Conservation (phyloP, 1,140 invertebrate genomes). For the Drosophila busckii region DNA sequence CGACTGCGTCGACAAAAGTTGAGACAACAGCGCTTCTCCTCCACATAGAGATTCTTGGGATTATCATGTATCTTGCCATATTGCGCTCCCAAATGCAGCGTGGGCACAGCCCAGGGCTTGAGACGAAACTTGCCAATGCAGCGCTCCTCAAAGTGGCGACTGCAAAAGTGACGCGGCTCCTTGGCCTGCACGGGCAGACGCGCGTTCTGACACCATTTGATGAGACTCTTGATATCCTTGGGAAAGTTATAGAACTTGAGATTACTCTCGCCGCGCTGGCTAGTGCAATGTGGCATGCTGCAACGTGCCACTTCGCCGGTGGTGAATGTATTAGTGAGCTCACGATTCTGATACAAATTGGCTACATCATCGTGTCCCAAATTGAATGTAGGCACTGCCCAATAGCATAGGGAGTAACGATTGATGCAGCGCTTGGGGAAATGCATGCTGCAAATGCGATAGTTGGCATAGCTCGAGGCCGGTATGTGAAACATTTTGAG, state of each 20-base stretch:
- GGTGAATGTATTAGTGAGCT: slow-evolving; percentile 70
- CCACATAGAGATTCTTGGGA: slow-evolving; percentile 64
- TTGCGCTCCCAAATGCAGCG: slow-evolving; percentile 62
- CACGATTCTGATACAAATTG: slow-evolving; percentile 73
- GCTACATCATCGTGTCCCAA: slow-evolving; percentile 72
- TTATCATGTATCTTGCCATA: slow-evolving; percentile 75
- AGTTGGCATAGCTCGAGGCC: slow-evolving; percentile 50
- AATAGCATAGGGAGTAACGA: slow-evolving; percentile 71
- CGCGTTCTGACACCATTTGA: slow-evolving; percentile 75
- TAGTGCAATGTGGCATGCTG: slow-evolving; percentile 71
- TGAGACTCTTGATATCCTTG: slow-evolving; percentile 71
- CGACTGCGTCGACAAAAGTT: slow-evolving; percentile 67
- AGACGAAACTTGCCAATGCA: slow-evolving; percentile 73
- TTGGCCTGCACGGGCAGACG: slow-evolving; percentile 67
- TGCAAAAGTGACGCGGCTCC: slow-evolving; percentile 71
- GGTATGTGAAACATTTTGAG: slow-evolving; percentile 70
- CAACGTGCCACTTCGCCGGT: slow-evolving; percentile 65
- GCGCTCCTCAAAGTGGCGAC: slow-evolving; percentile 69
- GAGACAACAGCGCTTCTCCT: slow-evolving; percentile 71
- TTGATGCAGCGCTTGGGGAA: slow-evolving; percentile 75
- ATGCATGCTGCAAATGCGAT: slow-evolving; percentile 72
- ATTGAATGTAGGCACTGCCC: slow-evolving; percentile 75
- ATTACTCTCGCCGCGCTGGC: slow-evolving; percentile 68
- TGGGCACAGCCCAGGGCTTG: slow-evolving; percentile 73
- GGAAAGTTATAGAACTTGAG: slow-evolving; percentile 74